Evolutionary conservation across 2,888 invertebrate genomes (phyloP).

Genomic region (Euspilapteryx auroguttella): DNA sequence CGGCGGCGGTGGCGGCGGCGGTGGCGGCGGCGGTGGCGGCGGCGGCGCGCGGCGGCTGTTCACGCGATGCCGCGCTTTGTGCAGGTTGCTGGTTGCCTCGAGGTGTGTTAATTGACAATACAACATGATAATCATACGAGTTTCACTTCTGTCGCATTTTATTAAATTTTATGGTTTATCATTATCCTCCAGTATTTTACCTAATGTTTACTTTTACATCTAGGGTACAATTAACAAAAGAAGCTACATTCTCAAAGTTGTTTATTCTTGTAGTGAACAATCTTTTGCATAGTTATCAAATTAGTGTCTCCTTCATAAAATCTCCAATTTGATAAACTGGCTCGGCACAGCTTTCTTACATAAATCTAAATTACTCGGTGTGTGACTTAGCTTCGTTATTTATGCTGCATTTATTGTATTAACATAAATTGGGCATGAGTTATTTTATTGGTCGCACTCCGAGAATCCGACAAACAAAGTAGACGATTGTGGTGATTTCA

Average conservation of each 20-base stretch:
- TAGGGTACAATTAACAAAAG: no score
- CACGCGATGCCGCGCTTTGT: conserved; percentile 31
- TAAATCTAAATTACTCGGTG: conserved; percentile 57
- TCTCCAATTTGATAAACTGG: conserved; percentile 36
- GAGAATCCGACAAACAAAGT: conserved; percentile 44
- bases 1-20: no score
- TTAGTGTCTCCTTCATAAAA: no score
- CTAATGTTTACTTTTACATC: no score
- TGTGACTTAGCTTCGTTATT: conserved; percentile 43
- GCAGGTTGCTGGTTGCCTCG: conserved; percentile 11
- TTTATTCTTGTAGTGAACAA: no score
- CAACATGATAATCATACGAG: conserved; percentile 4
- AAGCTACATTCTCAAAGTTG: no score
- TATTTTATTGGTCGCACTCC: conserved; percentile 51
- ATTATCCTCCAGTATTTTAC: no score
- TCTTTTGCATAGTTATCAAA: no score
- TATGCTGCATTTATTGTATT: conserved; percentile 59
- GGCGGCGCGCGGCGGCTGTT: conserved; percentile 20
- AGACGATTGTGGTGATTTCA: conserved; percentile 50
- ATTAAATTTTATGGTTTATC: no score
- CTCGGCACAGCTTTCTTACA: conserved; percentile 33
- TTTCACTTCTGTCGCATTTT: no score
- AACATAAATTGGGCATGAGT: conserved; percentile 61
- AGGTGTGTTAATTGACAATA: conserved; percentile 22
- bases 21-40: no score